Evolutionary conservation across 2,113 vertebrate species (phyloP).

Genomic region (Serinus canaria): DNA sequence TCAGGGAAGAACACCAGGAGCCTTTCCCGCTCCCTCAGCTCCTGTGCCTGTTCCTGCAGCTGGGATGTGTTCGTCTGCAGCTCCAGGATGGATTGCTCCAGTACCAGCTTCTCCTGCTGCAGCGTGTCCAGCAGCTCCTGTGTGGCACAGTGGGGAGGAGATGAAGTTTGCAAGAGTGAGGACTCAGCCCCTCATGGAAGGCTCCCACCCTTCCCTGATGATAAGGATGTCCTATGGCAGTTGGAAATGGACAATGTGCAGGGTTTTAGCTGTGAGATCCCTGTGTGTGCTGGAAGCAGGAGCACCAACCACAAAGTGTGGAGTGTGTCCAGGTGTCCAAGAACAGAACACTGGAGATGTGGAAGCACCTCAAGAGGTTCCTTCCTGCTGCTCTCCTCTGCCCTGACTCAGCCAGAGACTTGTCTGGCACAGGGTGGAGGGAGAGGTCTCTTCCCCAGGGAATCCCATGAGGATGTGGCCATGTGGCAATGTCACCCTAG

Average conservation of each 20-base stretch:
- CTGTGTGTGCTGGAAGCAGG: neutral
- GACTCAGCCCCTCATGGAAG: neutral
- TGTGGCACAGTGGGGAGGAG: fast-evolving
- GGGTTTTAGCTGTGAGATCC: neutral
- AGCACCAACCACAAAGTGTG: neutral
- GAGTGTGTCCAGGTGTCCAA: neutral
- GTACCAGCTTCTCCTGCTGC: conserved; percentile 74
- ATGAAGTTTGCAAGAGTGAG: neutral
- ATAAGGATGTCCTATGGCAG: neutral
- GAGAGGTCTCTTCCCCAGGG: neutral
- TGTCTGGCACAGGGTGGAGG: neutral
- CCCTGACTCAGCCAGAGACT: neutral
- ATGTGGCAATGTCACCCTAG: fast-evolving
- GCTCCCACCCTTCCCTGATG: neutral
- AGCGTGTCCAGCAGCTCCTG: conserved; percentile 75
- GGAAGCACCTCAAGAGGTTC: neutral
- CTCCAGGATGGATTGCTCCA: conserved; percentile 62
- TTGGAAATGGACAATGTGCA: neutral
- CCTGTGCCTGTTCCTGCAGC: conserved; percentile 62
- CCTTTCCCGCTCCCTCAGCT: conserved; percentile 78
- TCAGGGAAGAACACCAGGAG: conserved; percentile 90
- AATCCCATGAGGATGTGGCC: fast-evolving
- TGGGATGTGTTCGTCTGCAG: conserved; percentile 56
- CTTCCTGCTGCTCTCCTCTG: neutral
- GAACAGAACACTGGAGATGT: neutral